Percentiles rank a stretch among this genome's conserved stretches.
Conservation (phyloP, 2,797 vertebrate genomes). For the Borostomias antarcticus region DNA sequence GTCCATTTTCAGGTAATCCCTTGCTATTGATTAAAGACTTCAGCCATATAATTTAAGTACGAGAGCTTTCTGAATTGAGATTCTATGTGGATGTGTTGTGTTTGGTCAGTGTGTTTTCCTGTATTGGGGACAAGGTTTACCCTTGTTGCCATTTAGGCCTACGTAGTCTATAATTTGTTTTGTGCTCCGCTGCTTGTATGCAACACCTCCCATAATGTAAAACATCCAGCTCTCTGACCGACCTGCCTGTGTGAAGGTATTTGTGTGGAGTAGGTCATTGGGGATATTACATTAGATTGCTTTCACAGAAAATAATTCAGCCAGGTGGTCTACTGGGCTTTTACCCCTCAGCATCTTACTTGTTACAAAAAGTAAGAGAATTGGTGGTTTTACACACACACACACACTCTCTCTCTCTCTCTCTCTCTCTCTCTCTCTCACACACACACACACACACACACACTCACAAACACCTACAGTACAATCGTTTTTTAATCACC, state of each 20-base stretch:
- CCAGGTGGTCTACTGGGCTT: slow-evolving; percentile 64
- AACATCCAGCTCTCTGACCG: slow-evolving; percentile 60
- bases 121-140: slow-evolving; percentile 24
- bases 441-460: slow-evolving; percentile 6
- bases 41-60: slow-evolving; percentile 54
- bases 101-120: slow-evolving; percentile 48
- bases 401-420: slow-evolving; percentile 37
- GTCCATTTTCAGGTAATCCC: slow-evolving; percentile 76
- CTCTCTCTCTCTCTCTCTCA: not conserved
- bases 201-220: slow-evolving; percentile 66
- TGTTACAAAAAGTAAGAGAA: slow-evolving; percentile 56
- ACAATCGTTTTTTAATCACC: slow-evolving; percentile 45
- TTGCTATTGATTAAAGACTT: slow-evolving; percentile 68
- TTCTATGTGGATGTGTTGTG: slow-evolving; percentile 30
- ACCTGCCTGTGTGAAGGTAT: slow-evolving; percentile 63
- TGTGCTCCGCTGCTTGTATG: slow-evolving; percentile 65
- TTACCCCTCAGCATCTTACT: slow-evolving; percentile 60
- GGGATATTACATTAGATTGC: slow-evolving; percentile 80
- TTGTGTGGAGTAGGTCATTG: slow-evolving; percentile 66
- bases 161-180: slow-evolving; percentile 68
- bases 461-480: slow-evolving; percentile 1
- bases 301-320: slow-evolving; percentile 76
- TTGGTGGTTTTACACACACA: slow-evolving; percentile 50
- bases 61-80: slow-evolving; percentile 46
- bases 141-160: slow-evolving; percentile 59